phyloP scores from a whole-genome alignment of 2,113 vertebrate species.

The Pao palembangensis region DNA sequence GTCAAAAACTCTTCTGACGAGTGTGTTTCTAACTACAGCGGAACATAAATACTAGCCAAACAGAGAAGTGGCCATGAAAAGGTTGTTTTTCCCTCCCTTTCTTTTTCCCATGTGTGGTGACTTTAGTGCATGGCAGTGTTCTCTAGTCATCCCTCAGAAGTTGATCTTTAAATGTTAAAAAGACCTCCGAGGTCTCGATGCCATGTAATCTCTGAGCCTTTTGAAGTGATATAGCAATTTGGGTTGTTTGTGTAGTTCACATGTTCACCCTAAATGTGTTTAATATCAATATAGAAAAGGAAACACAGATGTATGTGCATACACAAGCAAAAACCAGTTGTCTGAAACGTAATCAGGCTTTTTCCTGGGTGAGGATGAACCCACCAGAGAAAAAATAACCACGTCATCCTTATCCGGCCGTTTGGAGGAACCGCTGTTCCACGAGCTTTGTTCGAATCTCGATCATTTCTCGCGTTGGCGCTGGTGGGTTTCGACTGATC shows the following conservation, averaged over 20 bases:
- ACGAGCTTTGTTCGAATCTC: not conserved
- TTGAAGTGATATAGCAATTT: not conserved
- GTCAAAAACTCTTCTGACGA: constrained; percentile 68
- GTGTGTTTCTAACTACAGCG: constrained; percentile 37
- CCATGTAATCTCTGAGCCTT: not conserved
- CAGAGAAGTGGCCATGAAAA: constrained; percentile 54
- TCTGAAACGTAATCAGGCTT: constrained; percentile 11
- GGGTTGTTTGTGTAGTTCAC: not conserved
- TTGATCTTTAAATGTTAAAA: constrained; percentile 8
- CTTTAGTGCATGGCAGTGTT: constrained; percentile 46
- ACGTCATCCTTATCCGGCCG: not conserved
- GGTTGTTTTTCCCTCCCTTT: constrained; percentile 1
- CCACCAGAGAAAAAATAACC: not conserved
- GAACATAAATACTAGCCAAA: constrained; percentile 68
- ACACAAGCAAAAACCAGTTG: constrained; percentile 18
- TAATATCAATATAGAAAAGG: constrained; percentile 37
- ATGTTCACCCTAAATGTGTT: constrained; percentile 3
- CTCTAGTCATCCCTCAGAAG: constrained; percentile 9
- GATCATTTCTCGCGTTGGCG: not conserved
- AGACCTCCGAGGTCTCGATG: no score
- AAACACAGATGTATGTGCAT: constrained; percentile 3
- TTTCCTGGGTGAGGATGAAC: not conserved
- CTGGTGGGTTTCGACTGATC: not conserved
- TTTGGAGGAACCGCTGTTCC: no score
- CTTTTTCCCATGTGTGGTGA: not conserved